Conservation (phyloP, 2,797 vertebrate genomes). For the Eulemur mongoz region DNA sequence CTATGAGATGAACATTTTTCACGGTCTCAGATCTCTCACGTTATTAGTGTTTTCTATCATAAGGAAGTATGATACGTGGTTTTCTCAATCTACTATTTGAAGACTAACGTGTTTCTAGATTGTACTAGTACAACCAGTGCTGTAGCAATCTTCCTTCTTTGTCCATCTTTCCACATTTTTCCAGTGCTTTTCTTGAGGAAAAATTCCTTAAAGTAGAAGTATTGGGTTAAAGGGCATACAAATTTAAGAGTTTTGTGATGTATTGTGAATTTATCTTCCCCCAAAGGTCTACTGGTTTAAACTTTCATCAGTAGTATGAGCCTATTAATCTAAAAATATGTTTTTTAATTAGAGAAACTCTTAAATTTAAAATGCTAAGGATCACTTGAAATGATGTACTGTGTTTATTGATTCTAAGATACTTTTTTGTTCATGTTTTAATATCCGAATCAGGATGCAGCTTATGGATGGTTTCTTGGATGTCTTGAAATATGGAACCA, state of each 20-base stretch:
- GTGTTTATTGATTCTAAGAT: background rate
- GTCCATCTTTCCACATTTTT: background rate
- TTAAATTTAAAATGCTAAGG: background rate
- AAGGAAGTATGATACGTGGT: background rate
- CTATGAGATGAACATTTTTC: background rate
- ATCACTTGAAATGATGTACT: background rate
- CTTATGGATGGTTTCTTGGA: background rate
- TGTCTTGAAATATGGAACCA: background rate
- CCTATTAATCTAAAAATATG: background rate
- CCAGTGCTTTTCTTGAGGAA: background rate
- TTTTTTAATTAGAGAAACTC: background rate
- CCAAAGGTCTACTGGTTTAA: background rate
- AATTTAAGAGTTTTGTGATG: background rate
- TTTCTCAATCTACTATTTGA: background rate
- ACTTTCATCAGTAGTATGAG: background rate
- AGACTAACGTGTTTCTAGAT: background rate
- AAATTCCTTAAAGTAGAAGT: background rate
- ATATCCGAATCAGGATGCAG: background rate
- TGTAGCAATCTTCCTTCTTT: background rate
- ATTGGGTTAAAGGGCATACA: background rate
- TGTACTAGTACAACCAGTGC: background rate
- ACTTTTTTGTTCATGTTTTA: background rate
- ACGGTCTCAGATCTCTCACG: background rate
- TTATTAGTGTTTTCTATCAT: background rate
- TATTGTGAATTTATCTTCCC: background rate